Percentiles rank a stretch among this genome's conserved stretches.
These are phyloP conservation scores for Ibidorhyncha struthersii DNA, from an alignment of 2,113 vertebrate species.

Conservation along the genomic window DNA sequence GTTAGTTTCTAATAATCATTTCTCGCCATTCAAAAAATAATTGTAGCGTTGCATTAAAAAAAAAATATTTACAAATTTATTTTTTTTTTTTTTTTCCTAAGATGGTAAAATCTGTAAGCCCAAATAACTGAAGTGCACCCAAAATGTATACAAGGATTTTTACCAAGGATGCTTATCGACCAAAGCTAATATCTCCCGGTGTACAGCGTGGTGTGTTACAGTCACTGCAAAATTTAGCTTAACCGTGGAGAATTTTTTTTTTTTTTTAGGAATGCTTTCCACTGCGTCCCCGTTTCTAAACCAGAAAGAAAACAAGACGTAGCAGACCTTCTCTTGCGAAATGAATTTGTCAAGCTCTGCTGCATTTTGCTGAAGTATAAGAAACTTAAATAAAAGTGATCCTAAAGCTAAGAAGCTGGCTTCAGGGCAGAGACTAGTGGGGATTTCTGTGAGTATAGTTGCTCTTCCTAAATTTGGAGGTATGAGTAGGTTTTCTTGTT, in stretches of 20 bases:
- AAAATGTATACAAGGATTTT: neutral
- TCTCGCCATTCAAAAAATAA: neutral
- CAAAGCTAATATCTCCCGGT: accelerated
- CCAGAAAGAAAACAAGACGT: constrained; percentile 1
- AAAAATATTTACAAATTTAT: neutral
- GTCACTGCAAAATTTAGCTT: neutral
- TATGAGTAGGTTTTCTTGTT: neutral
- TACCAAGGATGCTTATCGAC: neutral
- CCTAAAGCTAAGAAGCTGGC: neutral
- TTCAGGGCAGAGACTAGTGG: neutral
- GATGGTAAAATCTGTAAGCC: neutral
- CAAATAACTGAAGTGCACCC: neutral
- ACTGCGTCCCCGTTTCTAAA: neutral
- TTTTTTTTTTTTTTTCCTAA: neutral
- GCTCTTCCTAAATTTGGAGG: neutral
- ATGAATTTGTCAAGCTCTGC: constrained; percentile 41
- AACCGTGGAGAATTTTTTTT: neutral
- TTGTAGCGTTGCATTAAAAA: neutral
- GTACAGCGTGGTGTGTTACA: neutral
- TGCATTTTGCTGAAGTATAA: constrained; percentile 46
- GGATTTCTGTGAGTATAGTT: neutral
- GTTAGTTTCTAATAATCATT: neutral
- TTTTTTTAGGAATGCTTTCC: neutral
- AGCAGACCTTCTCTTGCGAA: constrained; percentile 36
- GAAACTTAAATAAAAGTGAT: constrained; percentile 29